A percentile compares a stretch with the other conserved stretches of the same genome.
Evolutionary conservation across 2,797 vertebrate species (phyloP).

Genomic region (Onychomys arenicola): DNA sequence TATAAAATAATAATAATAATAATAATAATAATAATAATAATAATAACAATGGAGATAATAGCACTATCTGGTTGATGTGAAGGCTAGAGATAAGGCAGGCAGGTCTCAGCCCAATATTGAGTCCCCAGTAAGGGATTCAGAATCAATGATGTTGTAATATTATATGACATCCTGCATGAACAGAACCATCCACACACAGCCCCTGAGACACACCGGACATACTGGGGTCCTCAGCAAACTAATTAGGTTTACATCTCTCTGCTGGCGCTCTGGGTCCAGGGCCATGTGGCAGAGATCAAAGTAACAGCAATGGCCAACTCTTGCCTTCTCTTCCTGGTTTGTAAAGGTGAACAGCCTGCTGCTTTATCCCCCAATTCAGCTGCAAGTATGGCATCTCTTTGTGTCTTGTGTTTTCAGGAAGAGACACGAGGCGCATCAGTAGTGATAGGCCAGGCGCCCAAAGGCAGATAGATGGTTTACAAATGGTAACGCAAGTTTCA

Average conservation of each 20-base stretch:
- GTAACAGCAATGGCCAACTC: neutral
- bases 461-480: neutral
- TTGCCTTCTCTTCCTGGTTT: conserved; percentile 20
- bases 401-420: neutral
- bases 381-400: neutral
- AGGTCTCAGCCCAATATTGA: neutral
- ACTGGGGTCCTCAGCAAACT: neutral
- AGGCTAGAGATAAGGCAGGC: neutral
- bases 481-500: neutral
- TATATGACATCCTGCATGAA: neutral
- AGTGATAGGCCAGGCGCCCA: neutral
- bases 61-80: neutral
- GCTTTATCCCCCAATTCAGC: neutral
- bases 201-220: neutral
- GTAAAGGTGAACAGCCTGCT: neutral
- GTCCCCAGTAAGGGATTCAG: neutral
- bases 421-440: neutral
- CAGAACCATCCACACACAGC: neutral
- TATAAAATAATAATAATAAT: too few relatives aligned
- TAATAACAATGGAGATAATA: neutral
- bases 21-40: too few relatives aligned
- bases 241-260: conserved; percentile 2
- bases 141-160: neutral
- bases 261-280: neutral
- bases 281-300: neutral